phyloP scores from a whole-genome alignment of 2,113 vertebrate species.

The Phycodurus eques region DNA sequence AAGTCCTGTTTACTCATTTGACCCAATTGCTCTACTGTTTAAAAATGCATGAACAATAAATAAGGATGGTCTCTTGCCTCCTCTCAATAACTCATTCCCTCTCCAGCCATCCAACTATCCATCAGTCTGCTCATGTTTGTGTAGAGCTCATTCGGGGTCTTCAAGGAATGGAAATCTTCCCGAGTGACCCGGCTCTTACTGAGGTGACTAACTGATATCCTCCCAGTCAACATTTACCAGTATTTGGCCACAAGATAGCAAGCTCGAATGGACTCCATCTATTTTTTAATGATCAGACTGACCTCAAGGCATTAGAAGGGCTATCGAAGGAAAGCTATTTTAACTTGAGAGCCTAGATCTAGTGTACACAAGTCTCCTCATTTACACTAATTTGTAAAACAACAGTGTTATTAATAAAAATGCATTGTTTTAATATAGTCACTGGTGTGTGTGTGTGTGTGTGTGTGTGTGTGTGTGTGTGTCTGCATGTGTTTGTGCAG shows the following conservation, averaged over 20 bases:
- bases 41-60: slow-evolving; percentile 73
- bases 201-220: slow-evolving; percentile 71
- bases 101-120: slow-evolving; percentile 12
- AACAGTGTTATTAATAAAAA: not conserved
- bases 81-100: slow-evolving; percentile 7
- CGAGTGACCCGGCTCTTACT: slow-evolving; percentile 51
- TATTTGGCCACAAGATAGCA: slow-evolving; percentile 63
- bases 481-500: not conserved
- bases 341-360: too few relatives aligned
- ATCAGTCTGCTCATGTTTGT: slow-evolving; percentile 57
- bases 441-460: not conserved
- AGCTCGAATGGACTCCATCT: slow-evolving; percentile 73
- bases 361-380: not conserved
- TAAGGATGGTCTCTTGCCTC: slow-evolving; percentile 43
- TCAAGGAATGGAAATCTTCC: slow-evolving; percentile 70
- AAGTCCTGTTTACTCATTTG: slow-evolving; percentile 67
- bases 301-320: too few relatives aligned
- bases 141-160: slow-evolving; percentile 61
- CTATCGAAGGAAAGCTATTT: too few relatives aligned
- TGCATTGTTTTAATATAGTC: too few relatives aligned
- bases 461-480: not conserved
- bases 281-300: slow-evolving; percentile 36
- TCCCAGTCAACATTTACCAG: slow-evolving; percentile 75
- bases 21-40: slow-evolving; percentile 57
- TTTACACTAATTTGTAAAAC: not conserved